Base-by-base conservation (phyloP, 2,797 vertebrate genomes). In the Lutjanus argentimaculatus region DNA sequence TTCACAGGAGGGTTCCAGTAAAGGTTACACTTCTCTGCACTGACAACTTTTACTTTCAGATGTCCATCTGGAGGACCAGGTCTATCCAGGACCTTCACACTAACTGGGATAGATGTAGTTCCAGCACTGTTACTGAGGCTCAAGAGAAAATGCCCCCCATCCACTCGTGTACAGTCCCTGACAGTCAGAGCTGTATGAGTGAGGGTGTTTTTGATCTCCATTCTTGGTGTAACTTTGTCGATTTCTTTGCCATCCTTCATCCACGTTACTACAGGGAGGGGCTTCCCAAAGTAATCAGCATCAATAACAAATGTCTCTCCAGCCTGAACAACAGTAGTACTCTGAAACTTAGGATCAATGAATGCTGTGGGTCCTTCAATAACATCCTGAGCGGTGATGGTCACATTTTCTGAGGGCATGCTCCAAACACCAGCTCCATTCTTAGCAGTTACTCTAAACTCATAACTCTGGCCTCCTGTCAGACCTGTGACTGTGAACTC, bases 211-310 rank as follows among this genome's bases (percentile, higher is more conserved):
- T 97, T 98, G 82, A 99, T 75, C 65, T 96, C 92, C 84, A 95
- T 93, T 84, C 96, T 95, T 2, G 75, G 96, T 85, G 97, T 97
- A 52, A 95, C 94, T 87, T 95, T 97, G 86, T 95, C 92, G 59
- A 99, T 96, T 91, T 99, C 98, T 79, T 82, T 95, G 83, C 97
- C 96, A 68, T 98, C 97, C 92, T 96, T 98, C 64, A 97, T 93
- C 94, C 99, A 96, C 6, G 95, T 94, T 51, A 99, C 94, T 82
- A 96, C 96, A 81, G 99, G 98, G 16, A 98, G 80, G 49, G 99
- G 99, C 88, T 98, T 99, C 45, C 99, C 99, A 93, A 95, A 96
- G 95, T 99, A 95, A 75, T 98, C 97, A 82, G 98, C 98, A 88
- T 99, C 97, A 92, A 99, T 97, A 91, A 96, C 93, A 16, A 99